Conservation (phyloP, 2,888 invertebrate species). For the Lepas anatifera region DNA sequence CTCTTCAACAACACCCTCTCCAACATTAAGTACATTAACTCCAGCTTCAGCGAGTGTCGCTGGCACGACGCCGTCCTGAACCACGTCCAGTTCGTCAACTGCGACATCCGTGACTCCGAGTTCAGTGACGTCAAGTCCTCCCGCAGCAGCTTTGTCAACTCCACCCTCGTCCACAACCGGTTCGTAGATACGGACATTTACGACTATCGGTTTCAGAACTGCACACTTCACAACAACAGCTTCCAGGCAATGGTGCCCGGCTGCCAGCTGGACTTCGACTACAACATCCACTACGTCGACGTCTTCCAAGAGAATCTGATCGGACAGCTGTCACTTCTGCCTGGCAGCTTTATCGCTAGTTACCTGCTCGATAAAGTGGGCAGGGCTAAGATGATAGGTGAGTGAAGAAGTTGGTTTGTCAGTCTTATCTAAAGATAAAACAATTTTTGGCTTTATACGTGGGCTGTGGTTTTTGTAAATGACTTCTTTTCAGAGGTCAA, state of each 20-base stretch:
- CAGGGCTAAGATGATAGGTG: constrained; percentile 38
- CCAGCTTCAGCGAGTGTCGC: constrained; percentile 37
- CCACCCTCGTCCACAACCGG: constrained; percentile 36
- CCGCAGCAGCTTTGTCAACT: constrained; percentile 44
- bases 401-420: constrained; percentile 17
- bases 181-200: constrained; percentile 57
- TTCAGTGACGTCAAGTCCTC: constrained; percentile 60
- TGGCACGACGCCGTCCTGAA: constrained; percentile 48
- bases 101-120: constrained; percentile 52
- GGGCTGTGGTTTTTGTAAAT: too few species aligned
- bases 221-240: constrained; percentile 45
- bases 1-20: constrained; percentile 35
- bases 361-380: constrained; percentile 36
- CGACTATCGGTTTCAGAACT: constrained; percentile 41
- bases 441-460: background rate
- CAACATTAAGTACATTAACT: constrained; percentile 48
- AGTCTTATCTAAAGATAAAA: background rate
- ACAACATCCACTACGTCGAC: constrained; percentile 46
- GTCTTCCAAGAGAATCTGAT: constrained; percentile 38
- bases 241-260: constrained; percentile 35
- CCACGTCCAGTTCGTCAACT: constrained; percentile 57
- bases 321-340: constrained; percentile 38
- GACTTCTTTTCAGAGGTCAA: too few species aligned
- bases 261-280: constrained; percentile 41
- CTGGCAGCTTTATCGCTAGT: constrained; percentile 35